Evolutionary conservation across 1,140 invertebrate genomes (phyloP).

Genomic region (Elysia chlorotica): DNA sequence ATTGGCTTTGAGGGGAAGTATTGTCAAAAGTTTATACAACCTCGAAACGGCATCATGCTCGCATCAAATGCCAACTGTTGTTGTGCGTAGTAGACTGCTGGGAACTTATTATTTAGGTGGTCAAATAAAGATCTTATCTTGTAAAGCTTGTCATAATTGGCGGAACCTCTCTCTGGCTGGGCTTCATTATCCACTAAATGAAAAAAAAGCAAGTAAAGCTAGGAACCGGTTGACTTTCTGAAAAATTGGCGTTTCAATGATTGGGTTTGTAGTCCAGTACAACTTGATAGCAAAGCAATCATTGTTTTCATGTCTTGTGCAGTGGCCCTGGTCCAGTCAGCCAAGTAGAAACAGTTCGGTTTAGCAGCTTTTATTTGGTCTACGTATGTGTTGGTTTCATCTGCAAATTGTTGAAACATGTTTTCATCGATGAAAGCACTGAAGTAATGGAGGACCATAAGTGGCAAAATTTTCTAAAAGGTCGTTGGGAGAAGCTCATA

Average conservation of each 20-base stretch:
- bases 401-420: background rate
- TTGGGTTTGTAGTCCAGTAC: background rate
- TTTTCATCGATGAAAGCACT: background rate
- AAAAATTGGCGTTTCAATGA: background rate
- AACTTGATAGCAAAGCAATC: background rate
- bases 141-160: conserved; percentile 4
- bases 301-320: background rate
- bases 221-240: background rate
- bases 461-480: background rate
- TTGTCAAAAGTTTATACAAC: background rate
- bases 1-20: background rate
- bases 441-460: too few relatives aligned
- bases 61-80: background rate
- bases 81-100: background rate
- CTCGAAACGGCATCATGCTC: background rate
- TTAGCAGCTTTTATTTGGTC: background rate
- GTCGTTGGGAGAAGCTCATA: background rate
- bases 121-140: background rate
- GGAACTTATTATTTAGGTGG: background rate
- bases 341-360: background rate
- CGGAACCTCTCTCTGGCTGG: background rate
- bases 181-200: background rate
- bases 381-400: background rate
- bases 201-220: background rate
- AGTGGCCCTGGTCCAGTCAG: background rate